phyloP scores from a whole-genome alignment of 2,888 invertebrate species.

The Melieria omissa region DNA sequence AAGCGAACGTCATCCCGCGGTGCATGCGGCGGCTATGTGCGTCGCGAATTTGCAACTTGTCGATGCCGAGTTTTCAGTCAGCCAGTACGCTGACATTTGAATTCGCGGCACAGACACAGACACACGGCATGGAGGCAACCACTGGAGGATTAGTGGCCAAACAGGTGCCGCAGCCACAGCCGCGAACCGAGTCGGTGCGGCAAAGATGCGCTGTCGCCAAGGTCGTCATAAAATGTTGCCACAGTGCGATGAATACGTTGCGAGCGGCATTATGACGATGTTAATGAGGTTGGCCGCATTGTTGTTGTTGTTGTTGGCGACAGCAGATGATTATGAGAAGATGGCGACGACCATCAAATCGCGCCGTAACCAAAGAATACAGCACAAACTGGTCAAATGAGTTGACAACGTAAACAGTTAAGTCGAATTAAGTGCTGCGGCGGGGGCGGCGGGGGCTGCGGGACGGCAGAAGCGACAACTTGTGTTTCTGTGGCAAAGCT shows the following conservation, averaged over 20 bases:
- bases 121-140: too few species aligned
- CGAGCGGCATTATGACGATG: too few species aligned
- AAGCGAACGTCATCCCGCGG: constrained; percentile 16
- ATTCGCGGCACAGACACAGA: too few species aligned
- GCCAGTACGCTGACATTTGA: too few species aligned
- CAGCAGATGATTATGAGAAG: neutral
- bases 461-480: too few species aligned
- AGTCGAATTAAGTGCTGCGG: too few species aligned
- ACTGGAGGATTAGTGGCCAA: neutral
- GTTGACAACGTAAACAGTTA: too few species aligned
- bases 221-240: constrained; percentile 27
- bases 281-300: too few species aligned
- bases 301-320: neutral
- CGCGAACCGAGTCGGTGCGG: too few species aligned
- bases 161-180: constrained; percentile 7
- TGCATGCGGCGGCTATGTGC: neutral
- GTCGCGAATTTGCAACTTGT: too few species aligned
- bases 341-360: neutral
- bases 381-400: neutral
- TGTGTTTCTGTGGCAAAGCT: constrained; percentile 2
- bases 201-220: constrained; percentile 12
- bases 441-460: too few species aligned
- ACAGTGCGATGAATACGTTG: neutral
- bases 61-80: too few species aligned
- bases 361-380: neutral